Base-by-base conservation (phyloP, 2,888 invertebrate genomes). In the Nasonia oneida region DNA sequence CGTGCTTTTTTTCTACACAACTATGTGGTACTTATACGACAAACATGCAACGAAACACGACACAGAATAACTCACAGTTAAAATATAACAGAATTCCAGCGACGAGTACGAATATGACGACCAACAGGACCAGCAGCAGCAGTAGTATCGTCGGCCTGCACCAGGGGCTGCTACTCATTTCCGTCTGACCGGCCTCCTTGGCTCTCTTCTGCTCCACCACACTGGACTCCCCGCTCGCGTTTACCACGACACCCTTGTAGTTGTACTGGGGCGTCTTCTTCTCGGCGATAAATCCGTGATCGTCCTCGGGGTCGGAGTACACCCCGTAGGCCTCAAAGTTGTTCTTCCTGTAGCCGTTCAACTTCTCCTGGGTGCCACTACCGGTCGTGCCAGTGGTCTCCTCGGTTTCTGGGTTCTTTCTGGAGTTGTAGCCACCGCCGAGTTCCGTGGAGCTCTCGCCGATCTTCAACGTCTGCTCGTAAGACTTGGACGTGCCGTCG, bases 51-150 rank as follows among this genome's bases (percentile, higher is more conserved):
- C 3, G 6, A 12, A 42, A 14, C 8, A 42, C 12, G 29, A 5
- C 18, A 6, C 47, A 5, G n/a, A 37, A 37, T 37, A 37, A 95
- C 95, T 94, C 93, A 95, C 95, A 95, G 92, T 95, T 95, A 90
- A 95, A 95, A 92, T 95, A 95, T 84, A 95, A 94, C 73, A 95
- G 93, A 83, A 95, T 94, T 80, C 95, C 95, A 88, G 95, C 95
- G 87, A 95, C 94, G 90, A 95, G 93, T 42, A 95, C 94, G 91
- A 95, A 95, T 86, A 95, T 93, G 86, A 95, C 94, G 87, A 95
- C 94, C 87, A 95, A 93, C 75, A 95, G 93, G 77, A 95, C 94
- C 87, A 95, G 93, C 53, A 95, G 93, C 53, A 95, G 94, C 78
- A 95, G 92, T 70, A 95, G 92, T 87, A 95, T 94, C 0, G 95